A percentile compares a stretch with the other conserved stretches of the same genome.
Evolutionary conservation across 1,140 invertebrate species (phyloP).

Genomic region (Zaprionus davidi): DNA sequence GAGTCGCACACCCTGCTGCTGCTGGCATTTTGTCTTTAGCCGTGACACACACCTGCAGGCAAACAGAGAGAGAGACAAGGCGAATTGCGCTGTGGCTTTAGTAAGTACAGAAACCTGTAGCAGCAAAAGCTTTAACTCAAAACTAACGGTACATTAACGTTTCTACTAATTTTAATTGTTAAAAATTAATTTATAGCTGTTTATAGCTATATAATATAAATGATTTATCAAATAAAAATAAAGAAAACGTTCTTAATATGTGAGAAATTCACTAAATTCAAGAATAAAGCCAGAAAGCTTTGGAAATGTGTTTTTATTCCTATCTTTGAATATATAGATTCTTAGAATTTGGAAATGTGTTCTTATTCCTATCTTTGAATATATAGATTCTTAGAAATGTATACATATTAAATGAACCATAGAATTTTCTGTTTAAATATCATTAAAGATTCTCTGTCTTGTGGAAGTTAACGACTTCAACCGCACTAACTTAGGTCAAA

Average conservation of each 20-base stretch:
- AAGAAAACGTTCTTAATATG: no score
- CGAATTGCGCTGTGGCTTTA: background rate
- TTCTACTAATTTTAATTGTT: background rate
- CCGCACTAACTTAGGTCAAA: background rate
- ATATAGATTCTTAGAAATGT: no score
- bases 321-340: no score
- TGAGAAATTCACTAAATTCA: background rate
- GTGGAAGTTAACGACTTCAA: no score
- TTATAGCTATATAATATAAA: no score
- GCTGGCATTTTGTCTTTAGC: no score
- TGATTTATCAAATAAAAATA: background rate
- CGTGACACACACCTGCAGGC: constrained; percentile 20
- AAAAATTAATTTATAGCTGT: background rate
- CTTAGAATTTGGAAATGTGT: no score
- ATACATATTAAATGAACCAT: no score
- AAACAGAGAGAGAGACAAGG: background rate
- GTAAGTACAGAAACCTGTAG: constrained; percentile 5
- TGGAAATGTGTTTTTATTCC: no score
- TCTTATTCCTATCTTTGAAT: no score
- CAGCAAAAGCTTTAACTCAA: background rate
- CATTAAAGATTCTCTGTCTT: background rate
- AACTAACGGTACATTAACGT: constrained; percentile 14
- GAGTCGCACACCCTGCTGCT: no score
- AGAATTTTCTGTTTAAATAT: background rate
- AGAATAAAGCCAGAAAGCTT: background rate